These are phyloP conservation scores for Argentina silus DNA, from an alignment of 2,797 vertebrate species.

Conservation along the genomic window DNA sequence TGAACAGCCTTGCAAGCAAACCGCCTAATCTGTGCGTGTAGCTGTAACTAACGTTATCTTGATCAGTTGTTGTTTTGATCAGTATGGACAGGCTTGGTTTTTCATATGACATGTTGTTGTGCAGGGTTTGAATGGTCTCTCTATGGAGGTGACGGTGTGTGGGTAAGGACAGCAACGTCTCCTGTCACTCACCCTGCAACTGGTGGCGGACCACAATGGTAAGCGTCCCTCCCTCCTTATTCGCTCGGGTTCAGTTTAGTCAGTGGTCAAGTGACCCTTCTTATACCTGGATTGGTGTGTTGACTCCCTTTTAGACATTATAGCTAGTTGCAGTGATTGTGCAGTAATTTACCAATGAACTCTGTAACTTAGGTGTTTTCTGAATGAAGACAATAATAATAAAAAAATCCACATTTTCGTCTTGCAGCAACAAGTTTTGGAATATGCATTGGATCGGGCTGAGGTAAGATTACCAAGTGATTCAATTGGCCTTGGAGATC, in stretches of 20 bases:
- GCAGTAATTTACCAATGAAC: too few species aligned
- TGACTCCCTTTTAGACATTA: too few species aligned
- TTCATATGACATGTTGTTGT: conserved; percentile 30
- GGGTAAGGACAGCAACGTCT: conserved; percentile 79
- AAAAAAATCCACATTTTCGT: neutral
- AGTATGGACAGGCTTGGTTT: conserved; percentile 8
- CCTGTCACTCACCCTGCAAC: conserved; percentile 75
- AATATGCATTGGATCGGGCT: conserved; percentile 97
- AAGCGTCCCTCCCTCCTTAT: conserved; percentile 18
- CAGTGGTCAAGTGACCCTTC: too few species aligned
- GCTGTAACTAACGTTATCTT: neutral
- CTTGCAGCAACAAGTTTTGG: conserved; percentile 94
- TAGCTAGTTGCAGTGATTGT: too few species aligned
- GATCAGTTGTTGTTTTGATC: neutral
- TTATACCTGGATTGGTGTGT: too few species aligned
- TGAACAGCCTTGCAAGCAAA: neutral
- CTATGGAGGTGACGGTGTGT: conserved; percentile 79
- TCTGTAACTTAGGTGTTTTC: too few species aligned
- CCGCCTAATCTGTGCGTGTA: neutral
- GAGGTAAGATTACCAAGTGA: conserved; percentile 82
- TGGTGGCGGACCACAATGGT: conserved; percentile 84
- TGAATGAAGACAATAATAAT: neutral
- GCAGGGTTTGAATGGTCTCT: conserved; percentile 82
- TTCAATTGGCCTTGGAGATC: neutral
- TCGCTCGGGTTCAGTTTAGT: neutral